phyloP scores from a whole-genome alignment of 2,113 vertebrate genomes.

The Myotis lucifugus region DNA sequence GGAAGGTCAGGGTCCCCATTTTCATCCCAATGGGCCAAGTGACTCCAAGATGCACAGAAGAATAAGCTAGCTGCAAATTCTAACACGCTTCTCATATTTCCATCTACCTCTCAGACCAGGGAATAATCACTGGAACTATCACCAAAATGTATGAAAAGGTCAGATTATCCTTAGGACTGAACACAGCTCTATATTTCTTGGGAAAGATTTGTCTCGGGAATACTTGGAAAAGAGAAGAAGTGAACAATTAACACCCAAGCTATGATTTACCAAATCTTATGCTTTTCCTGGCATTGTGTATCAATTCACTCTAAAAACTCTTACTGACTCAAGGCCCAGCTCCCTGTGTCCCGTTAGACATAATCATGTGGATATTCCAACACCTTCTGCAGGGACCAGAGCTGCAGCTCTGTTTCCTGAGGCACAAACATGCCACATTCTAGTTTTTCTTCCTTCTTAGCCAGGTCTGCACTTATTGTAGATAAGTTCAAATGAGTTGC shows the following conservation, averaged over 20 bases:
- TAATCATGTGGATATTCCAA: not conserved
- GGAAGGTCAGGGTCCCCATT: not conserved
- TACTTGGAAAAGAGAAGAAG: not conserved
- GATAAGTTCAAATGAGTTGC: not conserved
- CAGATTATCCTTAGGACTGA: not conserved
- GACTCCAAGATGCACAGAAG: not conserved
- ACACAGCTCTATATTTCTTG: not conserved
- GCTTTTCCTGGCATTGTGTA: not conserved
- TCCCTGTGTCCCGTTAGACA: not conserved
- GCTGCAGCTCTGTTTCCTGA: not conserved
- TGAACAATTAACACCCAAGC: not conserved
- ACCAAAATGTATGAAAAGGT: not conserved
- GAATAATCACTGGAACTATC: not conserved
- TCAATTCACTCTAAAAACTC: not conserved
- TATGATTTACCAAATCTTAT: not conserved
- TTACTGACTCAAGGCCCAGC: not conserved
- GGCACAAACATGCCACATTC: not conserved
- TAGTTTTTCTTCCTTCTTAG: not conserved
- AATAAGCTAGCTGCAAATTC: not conserved
- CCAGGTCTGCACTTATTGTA: too few relatives aligned
- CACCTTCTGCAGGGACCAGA: not conserved
- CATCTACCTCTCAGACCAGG: not conserved
- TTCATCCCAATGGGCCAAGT: not conserved
- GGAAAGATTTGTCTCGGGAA: not conserved
- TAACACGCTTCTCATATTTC: not conserved